Evolutionary conservation across 2,797 vertebrate species (phyloP), one percentile per base, ranked within the genome.

Genomic region (Myiothlypis chrysogaster): DNA sequence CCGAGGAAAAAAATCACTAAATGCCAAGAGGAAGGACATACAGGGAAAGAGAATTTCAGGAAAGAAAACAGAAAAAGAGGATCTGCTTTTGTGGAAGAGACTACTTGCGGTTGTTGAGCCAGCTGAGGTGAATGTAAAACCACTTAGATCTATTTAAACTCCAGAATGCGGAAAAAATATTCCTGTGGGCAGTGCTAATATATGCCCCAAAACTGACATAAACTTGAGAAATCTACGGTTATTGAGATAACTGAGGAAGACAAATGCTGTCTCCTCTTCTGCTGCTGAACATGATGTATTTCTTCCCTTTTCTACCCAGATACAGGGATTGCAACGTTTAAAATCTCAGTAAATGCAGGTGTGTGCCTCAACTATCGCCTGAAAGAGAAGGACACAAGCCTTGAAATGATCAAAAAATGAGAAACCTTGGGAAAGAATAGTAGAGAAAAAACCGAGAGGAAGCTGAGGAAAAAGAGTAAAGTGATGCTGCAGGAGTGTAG

Each of bases 321-420:
- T 16, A 14, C 34, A 34, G 4, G 2, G 2, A 25, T 14, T 15
- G 37, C 10, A 30, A 6, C 52, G 8, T 39, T 64, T 68, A 50
- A 57, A 61, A 81, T 10, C 24, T 80, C 52, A 56, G 11, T 25
- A 59, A 80, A 77, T 12, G 18, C 19, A 46, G 17, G 3, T 12
- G 9, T 12, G 37, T 35, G 17, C 22, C 53, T 68, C 16, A 83
- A 22, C 4, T 14, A 46, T 12, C 16, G 24, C 8, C 28, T 0
- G 1, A 21, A 37, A 65, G 24, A 75, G 32, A 59, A 24, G 7
- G n/a, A 50, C 3, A 22, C 0, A 0, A 34, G 19, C 16, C 21
- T 59, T 24, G 47, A 89, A 72, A 72, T 0, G 0, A 27, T 55
- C 7, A 52, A 39, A 85, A 81, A 73, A 35, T 27, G 25, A 35